Base-by-base conservation (phyloP, 2,888 invertebrate genomes). In the Amblyjoppa fuscipennis region DNA sequence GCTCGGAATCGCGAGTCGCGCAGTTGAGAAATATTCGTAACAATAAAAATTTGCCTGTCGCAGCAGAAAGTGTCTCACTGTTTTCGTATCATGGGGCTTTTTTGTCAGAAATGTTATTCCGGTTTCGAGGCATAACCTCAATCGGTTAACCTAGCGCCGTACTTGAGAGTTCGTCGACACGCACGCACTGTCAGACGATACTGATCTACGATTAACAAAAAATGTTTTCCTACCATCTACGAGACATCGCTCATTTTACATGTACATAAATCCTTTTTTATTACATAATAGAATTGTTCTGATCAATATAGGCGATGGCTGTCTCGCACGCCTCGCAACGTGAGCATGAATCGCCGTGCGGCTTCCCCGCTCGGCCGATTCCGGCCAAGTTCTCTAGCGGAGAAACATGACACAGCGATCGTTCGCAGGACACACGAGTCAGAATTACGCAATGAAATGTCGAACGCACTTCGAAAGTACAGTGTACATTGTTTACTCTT, bases 241-340 rank as follows among this genome's bases (percentile, higher is more conserved):
- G 41, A 13, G 51, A 71, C 81, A 83, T 85, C 51, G 38, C 66
- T 34, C 66, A 56, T 80, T 74, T 79, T 56, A 20, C 34, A 31
- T 53, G 34, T 53, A 66, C 56, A 64, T 77, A 49, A 74, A 78
- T 85, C 25, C 9, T 38, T 53, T 66, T 75, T 78, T 20, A 71
- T 87, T 87, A 87, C 80, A 80, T 79, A 84, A 84, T 73, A 53
- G 51, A 25, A n/a, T 61, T 51, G 66, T 68, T 59, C 38, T 38
- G 56, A 80, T 80, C 75, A 56, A 74, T 85, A 61, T 28, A 28
- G 70, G 66, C 61, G 68, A 77, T 80, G 66, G 73, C 75, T 61
- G 41, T 31, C 45, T 53, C 64, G 80, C 77, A 68, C 73, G 77
- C 45, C 28, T 53, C 34, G 64, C 5, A 66, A 56, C 59, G 74